A percentile compares a stretch with the other conserved stretches of the same genome.
Evolutionary conservation across 2,888 invertebrate genomes (phyloP).

Genomic region (Pseudococcus viburni): DNA sequence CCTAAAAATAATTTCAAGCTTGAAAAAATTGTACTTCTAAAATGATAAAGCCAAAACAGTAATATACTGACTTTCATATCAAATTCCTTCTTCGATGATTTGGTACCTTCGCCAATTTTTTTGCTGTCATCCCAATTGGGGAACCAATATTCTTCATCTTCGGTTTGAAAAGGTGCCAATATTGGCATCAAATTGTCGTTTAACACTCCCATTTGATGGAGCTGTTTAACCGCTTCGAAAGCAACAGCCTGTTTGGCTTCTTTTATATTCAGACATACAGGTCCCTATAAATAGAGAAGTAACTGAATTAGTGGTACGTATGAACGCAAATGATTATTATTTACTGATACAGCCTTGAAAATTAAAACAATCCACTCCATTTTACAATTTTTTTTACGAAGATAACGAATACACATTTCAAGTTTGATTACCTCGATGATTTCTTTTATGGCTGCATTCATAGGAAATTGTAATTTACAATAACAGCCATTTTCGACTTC

Average conservation of each 20-base stretch:
- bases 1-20: constrained; percentile 71
- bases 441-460: constrained; percentile 82
- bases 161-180: constrained; percentile 70
- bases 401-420: background rate
- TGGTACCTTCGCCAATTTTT: constrained; percentile 70
- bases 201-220: constrained; percentile 83
- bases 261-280: constrained; percentile 74
- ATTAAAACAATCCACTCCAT: background rate
- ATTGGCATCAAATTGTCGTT: constrained; percentile 80
- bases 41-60: background rate
- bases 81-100: background rate
- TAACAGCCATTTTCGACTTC: constrained; percentile 67
- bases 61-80: constrained; percentile 5
- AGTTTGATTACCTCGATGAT: constrained; percentile 76
- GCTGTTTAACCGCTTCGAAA: constrained; percentile 79
- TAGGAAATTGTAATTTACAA: constrained; percentile 82
- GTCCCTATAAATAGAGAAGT: constrained; percentile 73
- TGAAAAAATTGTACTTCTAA: background rate
- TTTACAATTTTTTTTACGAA: background rate
- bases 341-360: background rate
- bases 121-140: constrained; percentile 76
- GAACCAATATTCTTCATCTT: constrained; percentile 76
- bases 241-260: constrained; percentile 88
- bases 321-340: background rate
- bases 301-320: background rate